Evolutionary conservation across 2,797 vertebrate genomes (phyloP).

Genomic region (Mormyrops attenuatus): DNA sequence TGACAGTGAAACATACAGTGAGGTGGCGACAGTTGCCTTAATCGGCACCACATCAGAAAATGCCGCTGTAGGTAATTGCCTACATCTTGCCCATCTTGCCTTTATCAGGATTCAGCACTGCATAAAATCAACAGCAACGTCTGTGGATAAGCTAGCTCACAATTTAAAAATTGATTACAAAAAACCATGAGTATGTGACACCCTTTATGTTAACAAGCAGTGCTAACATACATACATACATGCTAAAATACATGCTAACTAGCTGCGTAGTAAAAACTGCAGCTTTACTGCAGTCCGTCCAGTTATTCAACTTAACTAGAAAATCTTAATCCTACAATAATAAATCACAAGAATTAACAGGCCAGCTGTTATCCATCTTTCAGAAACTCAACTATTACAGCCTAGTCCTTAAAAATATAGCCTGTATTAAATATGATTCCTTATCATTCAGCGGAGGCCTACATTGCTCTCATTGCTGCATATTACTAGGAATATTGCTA

Average conservation of each 20-base stretch:
- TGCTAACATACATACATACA: not conserved
- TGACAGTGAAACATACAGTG: not conserved
- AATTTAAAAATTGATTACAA: not conserved
- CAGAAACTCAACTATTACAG: not conserved
- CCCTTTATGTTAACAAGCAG: not conserved
- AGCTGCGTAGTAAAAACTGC: not conserved
- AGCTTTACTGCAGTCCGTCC: not conserved
- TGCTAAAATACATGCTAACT: not conserved
- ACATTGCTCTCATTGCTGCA: not conserved
- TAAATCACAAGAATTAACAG: not conserved
- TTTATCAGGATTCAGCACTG: not conserved
- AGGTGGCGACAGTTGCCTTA: not conserved
- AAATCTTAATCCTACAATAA: not conserved
- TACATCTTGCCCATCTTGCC: not conserved
- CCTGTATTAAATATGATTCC: not conserved
- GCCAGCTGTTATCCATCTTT: not conserved
- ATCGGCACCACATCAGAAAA: not conserved
- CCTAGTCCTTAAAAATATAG: not conserved
- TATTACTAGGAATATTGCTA: not conserved
- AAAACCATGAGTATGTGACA: not conserved
- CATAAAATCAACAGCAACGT: not conserved
- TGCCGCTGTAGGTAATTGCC: not conserved
- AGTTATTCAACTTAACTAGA: not conserved
- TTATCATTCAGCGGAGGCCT: not conserved
- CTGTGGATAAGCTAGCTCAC: not conserved